These are phyloP conservation scores for Diarsia brunnea DNA, from an alignment of 2,888 invertebrate species.

Conservation along the genomic window DNA sequence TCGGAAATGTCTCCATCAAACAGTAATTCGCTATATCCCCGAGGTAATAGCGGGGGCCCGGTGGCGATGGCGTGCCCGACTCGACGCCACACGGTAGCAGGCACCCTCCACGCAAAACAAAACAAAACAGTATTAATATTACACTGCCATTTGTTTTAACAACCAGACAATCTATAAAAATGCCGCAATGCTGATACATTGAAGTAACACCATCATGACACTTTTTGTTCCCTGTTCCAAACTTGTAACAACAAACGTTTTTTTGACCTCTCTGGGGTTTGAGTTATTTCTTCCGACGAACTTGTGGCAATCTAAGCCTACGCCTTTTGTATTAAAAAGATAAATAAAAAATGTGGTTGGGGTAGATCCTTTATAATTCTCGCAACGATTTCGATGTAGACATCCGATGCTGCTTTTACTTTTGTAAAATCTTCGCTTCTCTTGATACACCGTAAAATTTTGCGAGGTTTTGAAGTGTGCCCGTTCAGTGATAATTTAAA, in stretches of 20 bases:
- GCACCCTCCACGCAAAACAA: conserved; percentile 58
- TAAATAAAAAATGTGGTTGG: conserved; percentile 65
- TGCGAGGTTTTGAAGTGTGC: conserved; percentile 10
- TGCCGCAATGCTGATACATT: conserved; percentile 56
- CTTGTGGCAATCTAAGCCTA: conserved; percentile 62
- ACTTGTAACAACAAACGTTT: conserved; percentile 73
- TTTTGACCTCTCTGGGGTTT: conserved; percentile 69
- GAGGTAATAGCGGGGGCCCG: conserved; percentile 65
- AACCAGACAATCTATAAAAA: conserved; percentile 56
- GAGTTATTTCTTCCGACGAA: conserved; percentile 80
- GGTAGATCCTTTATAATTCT: conserved; percentile 67
- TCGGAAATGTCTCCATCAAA: conserved; percentile 71
- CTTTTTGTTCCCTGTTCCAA: conserved; percentile 71
- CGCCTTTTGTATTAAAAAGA: conserved; percentile 61
- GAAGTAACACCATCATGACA: conserved; percentile 65
- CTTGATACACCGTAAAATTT: conserved; percentile 11
- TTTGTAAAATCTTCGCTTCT: conserved; percentile 10
- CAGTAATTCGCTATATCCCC: conserved; percentile 74
- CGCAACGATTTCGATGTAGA: conserved; percentile 39
- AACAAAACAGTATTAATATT: conserved; percentile 64
- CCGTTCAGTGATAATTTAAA: conserved; percentile 7
- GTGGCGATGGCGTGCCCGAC: conserved; percentile 36
- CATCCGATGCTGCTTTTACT: conserved; percentile 38
- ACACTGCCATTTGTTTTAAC: conserved; percentile 71
- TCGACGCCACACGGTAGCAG: conserved; percentile 53